Percentiles rank a stretch among this genome's conserved stretches.
These are phyloP conservation scores for Bombycilla garrulus DNA, from an alignment of 2,113 vertebrate genomes.

Conservation along the genomic window DNA sequence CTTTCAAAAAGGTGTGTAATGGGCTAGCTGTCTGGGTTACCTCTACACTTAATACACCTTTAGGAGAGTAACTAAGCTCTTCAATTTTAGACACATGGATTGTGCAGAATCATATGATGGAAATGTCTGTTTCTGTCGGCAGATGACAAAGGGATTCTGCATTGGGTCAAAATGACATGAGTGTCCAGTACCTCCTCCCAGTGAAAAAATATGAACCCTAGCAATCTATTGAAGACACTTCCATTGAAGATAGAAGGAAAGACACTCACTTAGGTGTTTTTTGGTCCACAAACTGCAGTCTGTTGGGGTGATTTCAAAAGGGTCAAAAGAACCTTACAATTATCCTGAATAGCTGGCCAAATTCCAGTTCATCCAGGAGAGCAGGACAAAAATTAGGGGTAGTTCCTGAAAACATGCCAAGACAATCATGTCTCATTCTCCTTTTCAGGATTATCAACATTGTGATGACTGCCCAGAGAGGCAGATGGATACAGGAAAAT, in stretches of 20 bases:
- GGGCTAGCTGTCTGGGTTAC: neutral
- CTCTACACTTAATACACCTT: neutral
- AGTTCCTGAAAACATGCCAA: neutral
- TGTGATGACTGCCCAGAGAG: neutral
- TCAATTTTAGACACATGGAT: neutral
- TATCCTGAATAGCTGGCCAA: neutral
- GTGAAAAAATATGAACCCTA: neutral
- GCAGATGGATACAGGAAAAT: neutral
- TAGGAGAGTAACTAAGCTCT: neutral
- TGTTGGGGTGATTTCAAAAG: neutral
- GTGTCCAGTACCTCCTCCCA: accelerated
- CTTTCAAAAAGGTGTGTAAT: neutral
- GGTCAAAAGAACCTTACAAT: neutral
- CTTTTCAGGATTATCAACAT: neutral
- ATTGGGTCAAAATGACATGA: neutral
- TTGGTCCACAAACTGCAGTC: neutral
- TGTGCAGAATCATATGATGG: neutral
- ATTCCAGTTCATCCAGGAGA: neutral
- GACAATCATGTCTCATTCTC: neutral
- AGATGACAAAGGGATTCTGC: neutral
- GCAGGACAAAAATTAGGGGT: neutral
- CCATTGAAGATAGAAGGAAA: neutral
- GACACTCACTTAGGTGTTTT: neutral
- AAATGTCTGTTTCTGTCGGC: neutral
- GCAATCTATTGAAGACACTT: neutral